These are phyloP conservation scores for Ctenodactylus gundi DNA, from an alignment of 2,113 vertebrate species.

Conservation along the genomic window DNA sequence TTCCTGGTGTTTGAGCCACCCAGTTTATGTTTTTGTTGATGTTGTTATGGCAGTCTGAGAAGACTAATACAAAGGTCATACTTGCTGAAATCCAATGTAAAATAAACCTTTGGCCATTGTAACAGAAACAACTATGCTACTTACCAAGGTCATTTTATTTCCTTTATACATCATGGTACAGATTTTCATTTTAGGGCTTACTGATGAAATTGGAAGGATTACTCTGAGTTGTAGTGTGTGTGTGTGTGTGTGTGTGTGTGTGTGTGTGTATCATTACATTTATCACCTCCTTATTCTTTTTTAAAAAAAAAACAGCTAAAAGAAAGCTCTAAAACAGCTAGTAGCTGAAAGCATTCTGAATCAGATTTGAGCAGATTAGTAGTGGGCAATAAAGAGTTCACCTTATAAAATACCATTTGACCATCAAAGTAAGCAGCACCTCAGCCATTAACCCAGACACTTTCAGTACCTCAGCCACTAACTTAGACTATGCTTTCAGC, in stretches of 20 bases:
- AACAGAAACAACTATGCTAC: not conserved
- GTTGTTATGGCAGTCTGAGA: not conserved
- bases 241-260: not conserved
- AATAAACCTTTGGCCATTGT: not conserved
- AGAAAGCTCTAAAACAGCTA: not conserved
- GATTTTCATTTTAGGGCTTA: not conserved
- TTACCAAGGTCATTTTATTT: not conserved
- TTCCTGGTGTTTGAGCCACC: not conserved
- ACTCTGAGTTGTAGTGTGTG: not conserved
- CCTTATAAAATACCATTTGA: not conserved
- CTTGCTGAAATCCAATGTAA: not conserved
- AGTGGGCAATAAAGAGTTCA: not conserved
- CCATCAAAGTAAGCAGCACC: not conserved
- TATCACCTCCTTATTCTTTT: not conserved
- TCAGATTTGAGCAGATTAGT: not conserved
- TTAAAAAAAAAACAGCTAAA: too few species aligned
- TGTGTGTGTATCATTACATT: not conserved
- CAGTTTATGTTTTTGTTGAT: not conserved
- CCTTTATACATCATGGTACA: not conserved
- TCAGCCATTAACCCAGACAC: not conserved
- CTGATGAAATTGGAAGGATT: not conserved
- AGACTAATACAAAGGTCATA: not conserved
- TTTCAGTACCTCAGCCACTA: not conserved
- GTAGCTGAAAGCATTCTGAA: not conserved
- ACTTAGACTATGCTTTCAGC: not conserved